Evolutionary conservation across 2,113 vertebrate species (phyloP).

Genomic region (Prolemur simus): DNA sequence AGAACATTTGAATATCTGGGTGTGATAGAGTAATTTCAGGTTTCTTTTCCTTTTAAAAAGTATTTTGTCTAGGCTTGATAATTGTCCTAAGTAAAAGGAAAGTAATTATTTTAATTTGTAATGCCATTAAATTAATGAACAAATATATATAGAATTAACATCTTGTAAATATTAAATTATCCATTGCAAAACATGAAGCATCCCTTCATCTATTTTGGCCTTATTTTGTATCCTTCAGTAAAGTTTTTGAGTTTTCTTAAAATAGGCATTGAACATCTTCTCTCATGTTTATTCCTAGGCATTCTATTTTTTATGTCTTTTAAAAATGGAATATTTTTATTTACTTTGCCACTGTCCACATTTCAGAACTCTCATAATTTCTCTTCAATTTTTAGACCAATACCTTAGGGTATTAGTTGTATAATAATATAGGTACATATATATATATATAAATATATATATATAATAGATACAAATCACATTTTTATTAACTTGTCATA

Average conservation of each 20-base stretch:
- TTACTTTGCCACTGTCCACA: background rate
- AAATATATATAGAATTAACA: background rate
- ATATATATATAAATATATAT: too few species aligned
- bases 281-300: background rate
- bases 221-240: background rate
- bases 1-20: background rate
- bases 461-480: background rate
- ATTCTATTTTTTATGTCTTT: background rate
- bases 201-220: background rate
- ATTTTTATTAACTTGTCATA: background rate
- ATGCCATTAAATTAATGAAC: background rate
- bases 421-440: background rate
- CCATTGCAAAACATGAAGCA: background rate
- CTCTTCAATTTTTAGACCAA: background rate
- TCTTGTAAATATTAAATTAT: background rate
- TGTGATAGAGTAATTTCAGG: background rate
- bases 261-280: background rate
- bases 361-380: background rate
- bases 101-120: background rate
- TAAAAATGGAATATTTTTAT: background rate
- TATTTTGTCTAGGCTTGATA: background rate
- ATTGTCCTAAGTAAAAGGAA: background rate
- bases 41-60: background rate
- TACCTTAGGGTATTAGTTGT: background rate
- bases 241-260: background rate